Evolutionary conservation across 1,140 invertebrate genomes (phyloP).

Genomic region (Bombus pyrosoma): DNA sequence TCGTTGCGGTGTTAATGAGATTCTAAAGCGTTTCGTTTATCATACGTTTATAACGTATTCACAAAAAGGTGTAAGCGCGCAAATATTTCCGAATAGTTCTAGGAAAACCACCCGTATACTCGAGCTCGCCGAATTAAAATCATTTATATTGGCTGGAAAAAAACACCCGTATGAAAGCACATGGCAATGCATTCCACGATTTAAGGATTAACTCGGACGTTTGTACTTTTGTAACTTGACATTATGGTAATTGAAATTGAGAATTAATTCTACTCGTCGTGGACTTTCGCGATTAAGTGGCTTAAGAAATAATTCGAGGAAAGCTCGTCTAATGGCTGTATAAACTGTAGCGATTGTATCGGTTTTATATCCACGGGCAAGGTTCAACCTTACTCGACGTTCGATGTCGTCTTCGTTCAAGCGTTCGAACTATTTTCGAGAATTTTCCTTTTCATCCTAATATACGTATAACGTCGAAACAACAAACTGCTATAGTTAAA

Average conservation of each 20-base stretch:
- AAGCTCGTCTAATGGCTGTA: not conserved
- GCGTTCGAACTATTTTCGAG: too few relatives aligned
- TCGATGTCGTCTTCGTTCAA: too few relatives aligned
- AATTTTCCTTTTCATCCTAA: too few relatives aligned
- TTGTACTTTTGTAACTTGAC: not conserved
- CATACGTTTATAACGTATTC: too few relatives aligned
- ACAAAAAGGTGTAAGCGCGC: fast-evolving
- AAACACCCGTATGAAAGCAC: not conserved
- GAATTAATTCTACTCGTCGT: not conserved
- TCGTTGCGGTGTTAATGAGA: too few relatives aligned
- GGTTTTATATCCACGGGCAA: too few relatives aligned
- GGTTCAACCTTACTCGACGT: too few relatives aligned
- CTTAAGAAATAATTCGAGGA: not conserved
- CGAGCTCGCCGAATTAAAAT: not conserved
- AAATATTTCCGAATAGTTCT: not conserved
- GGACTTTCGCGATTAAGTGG: not conserved
- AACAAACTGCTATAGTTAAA: too few relatives aligned
- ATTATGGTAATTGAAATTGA: not conserved
- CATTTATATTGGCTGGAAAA: not conserved
- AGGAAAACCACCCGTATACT: not conserved
- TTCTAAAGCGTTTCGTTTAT: too few relatives aligned
- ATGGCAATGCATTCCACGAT: not conserved
- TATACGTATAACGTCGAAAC: too few relatives aligned
- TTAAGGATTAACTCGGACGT: not conserved
- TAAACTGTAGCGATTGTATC: too few relatives aligned